Evolutionary conservation across 2,797 vertebrate genomes (phyloP), one percentile per base, ranked within the genome.

Genomic region (Eidolon dupreanum): DNA sequence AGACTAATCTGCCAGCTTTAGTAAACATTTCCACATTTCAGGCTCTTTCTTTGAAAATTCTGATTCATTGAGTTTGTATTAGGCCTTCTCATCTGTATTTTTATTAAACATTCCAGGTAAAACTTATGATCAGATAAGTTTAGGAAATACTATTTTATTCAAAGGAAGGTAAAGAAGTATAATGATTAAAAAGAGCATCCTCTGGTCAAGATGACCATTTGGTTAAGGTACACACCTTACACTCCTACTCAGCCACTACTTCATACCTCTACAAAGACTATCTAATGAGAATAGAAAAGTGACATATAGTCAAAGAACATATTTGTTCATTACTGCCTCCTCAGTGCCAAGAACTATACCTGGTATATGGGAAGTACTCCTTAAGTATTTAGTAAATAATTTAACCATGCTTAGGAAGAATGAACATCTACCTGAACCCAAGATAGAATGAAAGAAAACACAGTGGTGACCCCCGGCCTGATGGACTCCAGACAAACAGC

Each of bases 401-500:
- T 73, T 83, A 63, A 1, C n/a, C 8, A 19, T 61, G 51, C 26
- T 46, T 78, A 63, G 57, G 31, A 82, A 77, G 41, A 57, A 83
- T 78, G 49, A 92, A 20, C 59, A 57, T 55, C 53, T 92, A 33
- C n/a, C 33, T 71, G 10, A 88, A 59, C 13, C 38, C 46, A 24
- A 91, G 26, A 49, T 83, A 65, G 26, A 90, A 63, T 43, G 24
- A 63, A 94, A 91, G 24, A 63, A 94, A 91, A 75, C 46, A 61
- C 3, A 53, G 16, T 0, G 13, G 17, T 46, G 20, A 36, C 46
- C 6, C 31, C 19, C 73, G 19, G 12, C 16, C 36, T 49, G 10
- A 15, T 38, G 43, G 59, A 12, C 49, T 94, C 59, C 31, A 38
- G 41, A 53, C 55, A 73, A 46, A 66, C 1, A 87, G 61, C 38